A percentile compares a stretch with the other conserved stretches of the same genome.
Conservation (phyloP, 2,113 vertebrate species). For the Entomyzon cyanotis region DNA sequence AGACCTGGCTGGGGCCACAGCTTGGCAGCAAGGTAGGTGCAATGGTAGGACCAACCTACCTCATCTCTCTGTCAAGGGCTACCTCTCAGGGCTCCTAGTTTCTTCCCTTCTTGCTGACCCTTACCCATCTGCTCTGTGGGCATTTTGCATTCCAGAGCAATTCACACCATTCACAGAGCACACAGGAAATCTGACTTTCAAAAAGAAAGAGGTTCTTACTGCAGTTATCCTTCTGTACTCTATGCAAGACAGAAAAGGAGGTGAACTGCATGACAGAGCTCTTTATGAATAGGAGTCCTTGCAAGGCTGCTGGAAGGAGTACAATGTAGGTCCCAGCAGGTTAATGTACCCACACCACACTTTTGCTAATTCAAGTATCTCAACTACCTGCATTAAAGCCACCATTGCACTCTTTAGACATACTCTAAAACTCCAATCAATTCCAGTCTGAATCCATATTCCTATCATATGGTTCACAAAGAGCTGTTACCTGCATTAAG, state of each 20-base stretch:
- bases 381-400: background rate
- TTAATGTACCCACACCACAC: background rate
- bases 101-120: background rate
- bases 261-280: background rate
- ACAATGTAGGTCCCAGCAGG: background rate
- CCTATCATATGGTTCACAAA: background rate
- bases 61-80: background rate
- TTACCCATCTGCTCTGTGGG: background rate
- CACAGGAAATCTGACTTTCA: background rate
- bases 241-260: background rate
- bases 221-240: background rate
- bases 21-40: background rate
- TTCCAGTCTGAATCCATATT: background rate
- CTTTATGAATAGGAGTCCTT: background rate
- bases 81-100: background rate
- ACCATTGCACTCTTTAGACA: background rate
- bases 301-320: background rate
- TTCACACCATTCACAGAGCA: background rate
- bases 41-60: background rate
- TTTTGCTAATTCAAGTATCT: background rate
- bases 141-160: background rate
- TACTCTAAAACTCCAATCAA: background rate
- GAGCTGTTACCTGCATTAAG: slow-evolving; percentile 22
- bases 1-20: background rate
- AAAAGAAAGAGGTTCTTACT: background rate